These are phyloP conservation scores for Conger conger DNA, from an alignment of 2,113 vertebrate genomes.

Conservation along the genomic window DNA sequence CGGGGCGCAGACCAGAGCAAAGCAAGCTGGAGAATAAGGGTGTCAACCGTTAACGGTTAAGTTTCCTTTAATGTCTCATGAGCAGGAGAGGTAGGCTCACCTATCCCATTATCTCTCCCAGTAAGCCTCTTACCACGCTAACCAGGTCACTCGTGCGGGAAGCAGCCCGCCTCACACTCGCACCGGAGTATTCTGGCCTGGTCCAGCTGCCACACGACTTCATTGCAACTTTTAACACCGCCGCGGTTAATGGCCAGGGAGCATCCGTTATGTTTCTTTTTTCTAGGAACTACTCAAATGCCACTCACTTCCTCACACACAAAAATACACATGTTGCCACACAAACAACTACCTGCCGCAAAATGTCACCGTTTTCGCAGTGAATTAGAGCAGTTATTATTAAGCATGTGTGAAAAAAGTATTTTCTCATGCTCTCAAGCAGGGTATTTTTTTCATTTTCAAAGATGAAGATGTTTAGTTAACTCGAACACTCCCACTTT, in stretches of 20 bases:
- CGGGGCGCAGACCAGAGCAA: too few relatives aligned
- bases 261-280: background rate
- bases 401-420: too few relatives aligned
- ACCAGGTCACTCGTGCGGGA: slow-evolving; percentile 6
- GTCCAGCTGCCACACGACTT: slow-evolving; percentile 5
- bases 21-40: slow-evolving; percentile 49
- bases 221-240: background rate
- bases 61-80: slow-evolving; percentile 53
- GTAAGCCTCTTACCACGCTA: slow-evolving; percentile 25
- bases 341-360: too few relatives aligned
- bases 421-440: too few relatives aligned
- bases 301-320: background rate
- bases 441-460: too few relatives aligned
- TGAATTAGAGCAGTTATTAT: too few relatives aligned
- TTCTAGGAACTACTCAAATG: too few relatives aligned
- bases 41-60: slow-evolving; percentile 59
- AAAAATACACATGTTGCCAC: background rate
- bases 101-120: slow-evolving; percentile 50
- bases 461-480: too few relatives aligned
- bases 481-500: too few relatives aligned
- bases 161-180: background rate
- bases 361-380: too few relatives aligned
- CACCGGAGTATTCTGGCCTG: background rate
- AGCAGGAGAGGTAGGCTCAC: slow-evolving; percentile 45
- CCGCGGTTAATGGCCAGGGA: background rate